Conservation (phyloP, 2,113 vertebrate species). For the Mus musculus region GRCm39 chr17:62576001-62576500, state of each 20-base stretch:
- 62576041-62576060: slow-evolving; percentile 28
- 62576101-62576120: neutral
- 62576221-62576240: neutral
- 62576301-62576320: neutral
- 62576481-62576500: neutral
- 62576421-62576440: neutral
- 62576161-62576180: neutral
- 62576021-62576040: slow-evolving; percentile 48
- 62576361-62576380: neutral
- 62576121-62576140: neutral
- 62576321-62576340: neutral
- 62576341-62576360: neutral
- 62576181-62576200: neutral
- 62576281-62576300: neutral
- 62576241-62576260: neutral
- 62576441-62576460: neutral
- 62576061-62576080: slow-evolving; percentile 28
- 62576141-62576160: neutral
- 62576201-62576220: neutral
- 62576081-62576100: neutral
- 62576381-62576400: neutral
- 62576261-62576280: slow-evolving; percentile 18
- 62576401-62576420: neutral
- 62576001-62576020: neutral
- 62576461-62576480: slow-evolving; percentile 9